Evolutionary conservation across 2,113 vertebrate species (phyloP).

Genomic region (Centropus unirufus): DNA sequence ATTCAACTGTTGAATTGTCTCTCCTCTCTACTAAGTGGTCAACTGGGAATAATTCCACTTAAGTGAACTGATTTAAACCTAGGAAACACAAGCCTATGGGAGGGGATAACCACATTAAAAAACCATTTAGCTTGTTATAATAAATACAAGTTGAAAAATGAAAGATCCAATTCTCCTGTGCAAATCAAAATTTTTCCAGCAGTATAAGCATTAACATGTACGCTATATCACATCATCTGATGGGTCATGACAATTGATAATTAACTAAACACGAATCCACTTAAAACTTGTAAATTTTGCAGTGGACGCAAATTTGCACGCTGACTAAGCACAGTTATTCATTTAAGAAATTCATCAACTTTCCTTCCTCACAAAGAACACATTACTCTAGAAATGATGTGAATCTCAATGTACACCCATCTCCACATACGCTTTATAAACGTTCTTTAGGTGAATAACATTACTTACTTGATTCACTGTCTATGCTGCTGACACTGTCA

Average conservation of each 20-base stretch:
- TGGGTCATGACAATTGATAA: not conserved
- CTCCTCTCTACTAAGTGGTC: not conserved
- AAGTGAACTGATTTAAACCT: not conserved
- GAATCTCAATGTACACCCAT: not conserved
- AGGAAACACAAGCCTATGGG: not conserved
- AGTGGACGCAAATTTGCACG: not conserved
- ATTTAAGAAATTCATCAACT: not conserved
- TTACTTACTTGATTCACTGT: slow-evolving; percentile 86
- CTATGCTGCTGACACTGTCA: slow-evolving; percentile 89
- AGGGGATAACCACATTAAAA: not conserved
- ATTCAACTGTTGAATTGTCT: not conserved
- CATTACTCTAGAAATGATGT: not conserved
- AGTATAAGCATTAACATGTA: not conserved
- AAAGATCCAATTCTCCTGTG: not conserved
- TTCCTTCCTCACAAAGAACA: not conserved
- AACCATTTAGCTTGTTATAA: not conserved
- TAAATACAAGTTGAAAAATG: not conserved
- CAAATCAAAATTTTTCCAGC: not conserved
- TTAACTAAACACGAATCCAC: not conserved
- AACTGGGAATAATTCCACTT: not conserved
- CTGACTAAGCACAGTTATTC: not conserved
- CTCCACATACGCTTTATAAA: not conserved
- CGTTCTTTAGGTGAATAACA: not conserved
- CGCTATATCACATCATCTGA: not conserved
- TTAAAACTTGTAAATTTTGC: not conserved